phyloP scores from a whole-genome alignment of 1,140 invertebrate species.

The Drosophila nebulosa region DNA sequence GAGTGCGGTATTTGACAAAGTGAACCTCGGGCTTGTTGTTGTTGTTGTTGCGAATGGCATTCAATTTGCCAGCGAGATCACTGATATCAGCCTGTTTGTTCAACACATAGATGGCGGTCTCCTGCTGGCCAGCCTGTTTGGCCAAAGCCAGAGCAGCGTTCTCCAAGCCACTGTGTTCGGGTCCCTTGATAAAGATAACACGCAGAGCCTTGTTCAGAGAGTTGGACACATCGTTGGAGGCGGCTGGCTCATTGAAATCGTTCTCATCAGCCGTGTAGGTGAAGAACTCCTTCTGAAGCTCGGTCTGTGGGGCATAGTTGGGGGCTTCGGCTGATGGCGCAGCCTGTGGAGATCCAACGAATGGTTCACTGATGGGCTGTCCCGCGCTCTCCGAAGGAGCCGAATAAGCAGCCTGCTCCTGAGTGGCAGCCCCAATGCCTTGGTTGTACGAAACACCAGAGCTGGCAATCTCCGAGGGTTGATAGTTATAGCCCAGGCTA shows the following conservation, averaged over 20 bases:
- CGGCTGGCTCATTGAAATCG: conserved; percentile 59
- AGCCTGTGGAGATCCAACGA: conserved; percentile 5
- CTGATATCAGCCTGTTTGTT: conserved; percentile 73
- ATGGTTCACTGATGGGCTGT: conserved; percentile 7
- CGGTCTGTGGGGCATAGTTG: conserved; percentile 39
- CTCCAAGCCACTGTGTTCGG: conserved; percentile 67
- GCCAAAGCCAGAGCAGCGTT: conserved; percentile 65
- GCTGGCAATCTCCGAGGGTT: conserved; percentile 38
- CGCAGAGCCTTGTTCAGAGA: conserved; percentile 58
- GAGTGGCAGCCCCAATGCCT: conserved; percentile 8
- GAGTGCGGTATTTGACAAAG: conserved; percentile 76
- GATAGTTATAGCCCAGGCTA: conserved; percentile 57
- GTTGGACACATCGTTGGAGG: conserved; percentile 41
- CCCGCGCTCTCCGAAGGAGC: neutral
- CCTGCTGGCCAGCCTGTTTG: conserved; percentile 66
- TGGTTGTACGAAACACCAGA: conserved; percentile 26
- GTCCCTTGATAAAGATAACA: conserved; percentile 74
- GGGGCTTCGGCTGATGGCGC: conserved; percentile 41
- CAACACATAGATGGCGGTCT: conserved; percentile 75
- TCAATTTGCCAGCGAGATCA: conserved; percentile 66
- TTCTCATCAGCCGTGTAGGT: conserved; percentile 63
- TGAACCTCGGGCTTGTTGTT: conserved; percentile 74
- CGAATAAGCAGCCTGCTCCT: conserved; percentile 19
- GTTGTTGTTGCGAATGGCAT: conserved; percentile 52
- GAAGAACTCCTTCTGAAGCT: conserved; percentile 75